Evolutionary conservation across 2,113 vertebrate genomes (phyloP).

Genomic region (Sphyrna mokarran): DNA sequence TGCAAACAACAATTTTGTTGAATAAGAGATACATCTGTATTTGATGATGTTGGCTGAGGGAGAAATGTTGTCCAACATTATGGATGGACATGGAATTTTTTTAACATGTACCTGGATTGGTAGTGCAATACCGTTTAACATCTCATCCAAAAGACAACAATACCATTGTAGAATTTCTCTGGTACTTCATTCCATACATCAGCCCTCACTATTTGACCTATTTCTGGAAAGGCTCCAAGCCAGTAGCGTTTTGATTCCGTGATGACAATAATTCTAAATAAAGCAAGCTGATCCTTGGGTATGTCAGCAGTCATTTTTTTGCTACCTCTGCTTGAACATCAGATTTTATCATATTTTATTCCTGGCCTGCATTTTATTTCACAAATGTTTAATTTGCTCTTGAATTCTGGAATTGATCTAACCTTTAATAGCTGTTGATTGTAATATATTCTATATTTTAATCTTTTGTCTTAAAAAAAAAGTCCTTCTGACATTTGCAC

Average conservation of each 20-base stretch:
- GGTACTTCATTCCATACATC: background rate
- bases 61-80: background rate
- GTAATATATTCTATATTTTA: background rate
- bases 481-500: background rate
- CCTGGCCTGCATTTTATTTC: background rate
- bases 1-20: background rate
- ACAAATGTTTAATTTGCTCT: background rate
- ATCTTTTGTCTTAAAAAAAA: background rate
- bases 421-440: background rate
- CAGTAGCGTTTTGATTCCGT: background rate
- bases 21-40: background rate
- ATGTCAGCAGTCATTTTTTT: background rate
- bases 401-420: background rate
- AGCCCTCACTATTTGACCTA: background rate
- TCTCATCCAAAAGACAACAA: background rate
- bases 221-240: background rate
- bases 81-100: background rate
- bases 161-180: background rate
- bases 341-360: constrained; percentile 1
- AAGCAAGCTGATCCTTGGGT: background rate
- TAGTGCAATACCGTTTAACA: background rate
- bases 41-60: background rate
- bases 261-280: background rate
- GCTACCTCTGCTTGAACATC: background rate
- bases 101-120: background rate